These are phyloP conservation scores for Speoplatyrhinus poulsoni DNA, from an alignment of 2,113 vertebrate species.

Conservation along the genomic window DNA sequence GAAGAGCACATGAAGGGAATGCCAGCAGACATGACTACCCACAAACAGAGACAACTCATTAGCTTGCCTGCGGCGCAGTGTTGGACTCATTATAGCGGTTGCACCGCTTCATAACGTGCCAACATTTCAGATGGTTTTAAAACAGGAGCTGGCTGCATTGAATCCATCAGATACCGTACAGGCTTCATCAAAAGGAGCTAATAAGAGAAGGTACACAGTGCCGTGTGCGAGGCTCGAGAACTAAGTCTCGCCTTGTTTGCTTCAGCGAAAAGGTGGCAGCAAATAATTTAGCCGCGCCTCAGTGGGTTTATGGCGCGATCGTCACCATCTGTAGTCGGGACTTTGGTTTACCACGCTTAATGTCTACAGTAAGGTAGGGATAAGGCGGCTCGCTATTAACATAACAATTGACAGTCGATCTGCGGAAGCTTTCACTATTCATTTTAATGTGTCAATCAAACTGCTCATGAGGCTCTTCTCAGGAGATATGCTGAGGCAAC, in stretches of 20 bases:
- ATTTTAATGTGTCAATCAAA: slow-evolving; percentile 52
- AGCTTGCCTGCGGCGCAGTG: slow-evolving; percentile 2
- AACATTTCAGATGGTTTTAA: slow-evolving; percentile 12
- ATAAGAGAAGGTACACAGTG: slow-evolving; percentile 9
- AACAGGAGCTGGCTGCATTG: slow-evolving; percentile 1
- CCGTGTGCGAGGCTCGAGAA: not conserved
- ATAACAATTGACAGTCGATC: slow-evolving; percentile 32
- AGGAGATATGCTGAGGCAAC: slow-evolving; percentile 19
- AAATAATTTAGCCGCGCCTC: slow-evolving; percentile 7
- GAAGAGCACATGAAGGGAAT: slow-evolving; percentile 6
- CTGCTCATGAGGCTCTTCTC: slow-evolving; percentile 26
- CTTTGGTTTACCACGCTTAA: slow-evolving; percentile 12
- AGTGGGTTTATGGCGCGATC: slow-evolving; percentile 19
- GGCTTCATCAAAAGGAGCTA: slow-evolving; percentile 3
- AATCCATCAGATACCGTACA: slow-evolving; percentile 9
- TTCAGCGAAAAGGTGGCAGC: slow-evolving; percentile 17
- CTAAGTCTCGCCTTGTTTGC: slow-evolving; percentile 8
- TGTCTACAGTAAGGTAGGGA: slow-evolving; percentile 14
- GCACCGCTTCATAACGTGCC: slow-evolving; percentile 11
- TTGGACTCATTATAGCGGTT: slow-evolving; percentile 21
- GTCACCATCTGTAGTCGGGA: slow-evolving; percentile 13
- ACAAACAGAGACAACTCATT: slow-evolving; percentile 14
- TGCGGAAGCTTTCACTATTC: slow-evolving; percentile 25
- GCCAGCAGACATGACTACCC: not conserved
- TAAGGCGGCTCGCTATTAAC: slow-evolving; percentile 29